phyloP scores from a whole-genome alignment of 2,797 vertebrate species.

The Enteromius thamalakanensis region DNA sequence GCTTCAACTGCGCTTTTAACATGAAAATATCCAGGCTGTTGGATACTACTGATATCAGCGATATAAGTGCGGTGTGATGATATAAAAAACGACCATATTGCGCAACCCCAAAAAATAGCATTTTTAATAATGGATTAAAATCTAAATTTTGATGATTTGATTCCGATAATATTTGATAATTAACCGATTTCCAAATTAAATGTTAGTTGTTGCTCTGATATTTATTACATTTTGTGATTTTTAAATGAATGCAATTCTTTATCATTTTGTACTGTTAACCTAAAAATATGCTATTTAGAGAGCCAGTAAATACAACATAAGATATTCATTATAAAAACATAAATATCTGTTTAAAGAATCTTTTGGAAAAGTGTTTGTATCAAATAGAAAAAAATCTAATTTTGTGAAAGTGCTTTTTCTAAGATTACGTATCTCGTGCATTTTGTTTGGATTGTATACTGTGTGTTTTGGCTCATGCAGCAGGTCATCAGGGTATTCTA shows the following conservation, averaged over 20 bases:
- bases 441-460: background rate
- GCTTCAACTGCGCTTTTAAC: too few relatives aligned
- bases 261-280: background rate
- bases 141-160: too few relatives aligned
- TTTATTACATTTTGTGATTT: background rate
- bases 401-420: background rate
- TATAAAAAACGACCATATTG: too few relatives aligned
- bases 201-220: background rate
- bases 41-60: too few relatives aligned
- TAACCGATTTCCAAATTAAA: too few relatives aligned
- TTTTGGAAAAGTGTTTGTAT: background rate
- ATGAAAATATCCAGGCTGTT: too few relatives aligned
- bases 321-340: background rate
- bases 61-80: too few relatives aligned
- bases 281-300: background rate
- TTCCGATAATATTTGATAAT: too few relatives aligned
- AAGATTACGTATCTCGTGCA: background rate
- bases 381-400: background rate
- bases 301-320: background rate
- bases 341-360: background rate
- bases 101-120: too few relatives aligned
- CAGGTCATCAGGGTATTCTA: background rate
- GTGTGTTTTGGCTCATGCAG: background rate
- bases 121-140: too few relatives aligned
- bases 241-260: background rate